phyloP scores from a whole-genome alignment of 2,797 vertebrate genomes.

The Tokudaia tokunoshimensis region DNA sequence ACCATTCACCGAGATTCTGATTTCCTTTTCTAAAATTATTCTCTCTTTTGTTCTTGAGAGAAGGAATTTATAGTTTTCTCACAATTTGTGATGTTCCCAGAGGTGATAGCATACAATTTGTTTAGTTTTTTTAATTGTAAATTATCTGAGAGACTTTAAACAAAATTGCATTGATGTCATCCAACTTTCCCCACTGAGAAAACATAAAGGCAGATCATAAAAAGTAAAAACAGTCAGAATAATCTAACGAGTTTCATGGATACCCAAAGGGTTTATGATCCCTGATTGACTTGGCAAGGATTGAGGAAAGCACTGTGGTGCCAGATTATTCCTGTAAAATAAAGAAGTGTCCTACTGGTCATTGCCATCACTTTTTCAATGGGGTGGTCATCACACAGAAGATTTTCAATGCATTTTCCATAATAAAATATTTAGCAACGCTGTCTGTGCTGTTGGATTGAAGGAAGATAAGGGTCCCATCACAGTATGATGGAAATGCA shows the following conservation, averaged over 20 bases:
- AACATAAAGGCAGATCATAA: not conserved
- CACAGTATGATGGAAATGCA: not conserved
- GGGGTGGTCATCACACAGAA: not conserved
- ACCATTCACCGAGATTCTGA: not conserved
- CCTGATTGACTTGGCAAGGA: not conserved
- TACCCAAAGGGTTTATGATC: not conserved
- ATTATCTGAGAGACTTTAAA: slow-evolving; percentile 5
- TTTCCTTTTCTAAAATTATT: not conserved
- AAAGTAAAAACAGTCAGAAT: not conserved
- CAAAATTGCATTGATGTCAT: not conserved
- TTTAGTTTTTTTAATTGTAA: not conserved
- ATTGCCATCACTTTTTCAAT: not conserved
- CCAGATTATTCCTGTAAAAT: not conserved
- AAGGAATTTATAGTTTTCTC: not conserved
- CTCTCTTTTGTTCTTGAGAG: not conserved
- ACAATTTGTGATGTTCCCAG: not conserved
- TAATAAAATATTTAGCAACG: not conserved
- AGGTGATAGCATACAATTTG: not conserved
- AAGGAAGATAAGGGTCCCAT: not conserved
- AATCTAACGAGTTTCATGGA: not conserved
- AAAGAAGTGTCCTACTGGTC: not conserved
- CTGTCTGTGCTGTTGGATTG: not conserved
- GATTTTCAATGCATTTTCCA: not conserved
- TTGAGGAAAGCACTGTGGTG: not conserved
- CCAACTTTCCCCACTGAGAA: slow-evolving; percentile 5